phyloP scores from a whole-genome alignment of 2,113 vertebrate species.

The Heterotis niloticus region DNA sequence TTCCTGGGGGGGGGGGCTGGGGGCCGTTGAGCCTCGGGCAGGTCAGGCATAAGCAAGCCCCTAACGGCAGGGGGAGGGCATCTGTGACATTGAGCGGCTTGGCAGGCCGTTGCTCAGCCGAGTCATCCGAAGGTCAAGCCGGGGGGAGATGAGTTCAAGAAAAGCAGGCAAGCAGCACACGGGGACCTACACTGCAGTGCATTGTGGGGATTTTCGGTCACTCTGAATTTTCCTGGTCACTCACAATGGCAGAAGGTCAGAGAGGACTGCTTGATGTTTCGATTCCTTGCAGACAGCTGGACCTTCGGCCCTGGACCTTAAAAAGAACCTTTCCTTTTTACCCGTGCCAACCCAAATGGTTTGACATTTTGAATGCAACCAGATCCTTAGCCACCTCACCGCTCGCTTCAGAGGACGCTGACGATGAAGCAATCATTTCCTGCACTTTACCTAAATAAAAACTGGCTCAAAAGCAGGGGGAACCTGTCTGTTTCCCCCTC shows the following conservation, averaged over 20 bases:
- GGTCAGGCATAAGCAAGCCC: constrained; percentile 63
- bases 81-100: constrained; percentile 66
- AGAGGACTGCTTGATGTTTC: background rate
- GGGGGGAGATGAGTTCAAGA: constrained; percentile 25
- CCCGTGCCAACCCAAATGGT: background rate
- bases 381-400: no score
- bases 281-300: background rate
- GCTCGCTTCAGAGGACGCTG: no score
- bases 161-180: constrained; percentile 38
- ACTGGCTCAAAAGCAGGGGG: background rate
- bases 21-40: constrained; percentile 59
- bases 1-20: constrained; percentile 54
- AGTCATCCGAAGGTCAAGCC: constrained; percentile 65
- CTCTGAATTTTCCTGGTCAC: background rate
- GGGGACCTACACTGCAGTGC: background rate
- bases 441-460: no score
- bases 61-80: constrained; percentile 70
- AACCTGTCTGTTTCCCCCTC: background rate
- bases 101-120: constrained; percentile 66
- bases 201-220: background rate
- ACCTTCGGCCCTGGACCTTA: background rate
- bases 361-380: no score
- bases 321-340: background rate
- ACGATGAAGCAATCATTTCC: no score
- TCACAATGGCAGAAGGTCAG: background rate